Base-by-base conservation (phyloP, 53 echinoderm and acorn worm species). In the Mesocentrotus franciscanus region DNA sequence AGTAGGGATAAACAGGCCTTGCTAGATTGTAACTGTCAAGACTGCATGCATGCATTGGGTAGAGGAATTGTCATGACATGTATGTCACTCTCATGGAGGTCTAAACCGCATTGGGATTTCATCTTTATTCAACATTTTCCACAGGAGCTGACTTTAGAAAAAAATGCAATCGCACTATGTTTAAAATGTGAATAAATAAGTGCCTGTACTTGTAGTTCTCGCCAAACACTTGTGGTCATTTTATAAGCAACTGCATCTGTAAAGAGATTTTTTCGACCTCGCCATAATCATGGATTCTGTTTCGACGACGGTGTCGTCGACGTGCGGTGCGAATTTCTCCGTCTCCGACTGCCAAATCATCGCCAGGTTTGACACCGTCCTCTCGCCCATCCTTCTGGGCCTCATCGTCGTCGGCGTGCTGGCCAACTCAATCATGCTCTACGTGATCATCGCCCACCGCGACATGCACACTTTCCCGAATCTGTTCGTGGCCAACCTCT, bases 401-500 rank as follows among this genome's bases (percentile, higher is more conserved):
- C 68, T 94, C 66, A 85, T 85, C 85, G 66, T 94, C 62, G 87
- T 87, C 85, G 95, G 95, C 26, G 49, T 94, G 22, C 42, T 94
- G 49, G 95, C 95, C 16, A 94, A 94, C 87, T 36, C 66, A 9
- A 27, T 87, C 14, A 66, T 94, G 27, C 87, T 94, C 27, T 94
- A 33, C 89, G 95, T 94, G 87, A 94, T 87, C 62, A 85, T 85
- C 95, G 95, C 87, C 42, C 66, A 94, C 64, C 85, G 95, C 0
- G 87, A 85, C 55, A 85, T 87, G 95, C 87, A 57, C n/a, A 94
- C 85, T 12, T 94, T 94, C 95, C n/a, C 95, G 36, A 85, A 94
- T 34, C 56, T 94, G 4, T 94, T 94, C 71, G 85, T 87, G 15
- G 95, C 95, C 10, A 85, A 94, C 61, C 95, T 94, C 66, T 68